Evolutionary conservation across 2,888 invertebrate species (phyloP).

Genomic region (Agrotis puta): DNA sequence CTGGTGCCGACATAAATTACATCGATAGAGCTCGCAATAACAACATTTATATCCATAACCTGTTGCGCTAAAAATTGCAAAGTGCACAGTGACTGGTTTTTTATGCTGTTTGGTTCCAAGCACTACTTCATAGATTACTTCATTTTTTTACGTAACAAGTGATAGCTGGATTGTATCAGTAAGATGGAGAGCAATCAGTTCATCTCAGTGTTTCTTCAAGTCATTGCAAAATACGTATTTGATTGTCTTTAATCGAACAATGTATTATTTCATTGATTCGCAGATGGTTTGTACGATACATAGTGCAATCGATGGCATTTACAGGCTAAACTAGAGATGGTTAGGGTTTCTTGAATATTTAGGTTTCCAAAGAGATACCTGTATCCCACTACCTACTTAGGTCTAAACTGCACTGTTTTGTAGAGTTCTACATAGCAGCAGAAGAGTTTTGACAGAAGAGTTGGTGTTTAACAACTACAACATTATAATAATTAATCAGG

Average conservation of each 20-base stretch:
- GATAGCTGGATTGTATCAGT: slow-evolving; percentile 19
- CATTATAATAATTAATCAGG: too few species aligned
- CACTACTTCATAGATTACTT: slow-evolving; percentile 34
- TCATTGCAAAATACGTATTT: slow-evolving; percentile 11
- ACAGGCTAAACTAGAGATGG: neutral
- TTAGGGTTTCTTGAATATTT: neutral
- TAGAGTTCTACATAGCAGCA: neutral
- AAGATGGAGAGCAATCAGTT: slow-evolving; percentile 26
- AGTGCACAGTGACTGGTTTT: slow-evolving; percentile 45
- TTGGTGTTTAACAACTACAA: neutral
- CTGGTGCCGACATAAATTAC: slow-evolving; percentile 31
- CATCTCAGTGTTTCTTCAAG: slow-evolving; percentile 18
- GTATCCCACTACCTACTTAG: neutral
- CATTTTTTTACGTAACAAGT: slow-evolving; percentile 43
- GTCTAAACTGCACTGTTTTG: neutral
- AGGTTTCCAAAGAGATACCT: neutral
- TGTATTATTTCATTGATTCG: neutral
- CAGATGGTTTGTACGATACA: neutral
- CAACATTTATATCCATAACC: slow-evolving; percentile 48
- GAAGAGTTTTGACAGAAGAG: neutral
- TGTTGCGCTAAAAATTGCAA: slow-evolving; percentile 51
- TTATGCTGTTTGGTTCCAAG: slow-evolving; percentile 28
- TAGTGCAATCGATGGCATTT: neutral
- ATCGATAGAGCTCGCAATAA: slow-evolving; percentile 35
- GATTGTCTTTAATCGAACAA: neutral